A percentile compares a stretch with the other conserved stretches of the same genome.
Conservation (phyloP, 2,113 vertebrate genomes). For the Cyphomyrus plagiostoma region DNA sequence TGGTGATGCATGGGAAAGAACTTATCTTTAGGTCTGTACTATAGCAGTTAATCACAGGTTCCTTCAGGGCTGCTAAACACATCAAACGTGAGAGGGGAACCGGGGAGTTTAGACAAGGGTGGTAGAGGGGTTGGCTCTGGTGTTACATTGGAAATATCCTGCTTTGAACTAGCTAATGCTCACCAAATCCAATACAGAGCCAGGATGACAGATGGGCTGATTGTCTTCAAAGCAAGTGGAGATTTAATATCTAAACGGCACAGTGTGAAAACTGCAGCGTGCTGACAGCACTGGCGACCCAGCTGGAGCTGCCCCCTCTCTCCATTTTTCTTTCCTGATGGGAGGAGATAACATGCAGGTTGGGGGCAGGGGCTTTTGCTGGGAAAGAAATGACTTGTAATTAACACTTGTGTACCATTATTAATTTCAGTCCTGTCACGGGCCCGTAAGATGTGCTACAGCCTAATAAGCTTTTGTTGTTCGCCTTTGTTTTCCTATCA, state of each 20-base stretch:
- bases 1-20: background rate
- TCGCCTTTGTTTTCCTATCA: background rate
- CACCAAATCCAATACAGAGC: slow-evolving; percentile 40
- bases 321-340: slow-evolving; percentile 33
- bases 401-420: slow-evolving; percentile 47
- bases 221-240: slow-evolving; percentile 48
- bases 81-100: background rate
- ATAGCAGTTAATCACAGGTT: background rate
- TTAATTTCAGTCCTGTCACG: slow-evolving; percentile 33
- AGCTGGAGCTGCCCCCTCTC: slow-evolving; percentile 44
- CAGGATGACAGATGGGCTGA: slow-evolving; percentile 48
- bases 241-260: slow-evolving; percentile 55
- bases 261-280: slow-evolving; percentile 38
- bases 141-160: slow-evolving; percentile 40
- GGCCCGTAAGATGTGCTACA: slow-evolving; percentile 30
- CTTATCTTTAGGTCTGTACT: slow-evolving; percentile 16
- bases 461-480: background rate
- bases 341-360: slow-evolving; percentile 29
- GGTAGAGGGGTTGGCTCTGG: slow-evolving; percentile 6
- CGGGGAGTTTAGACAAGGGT: background rate
- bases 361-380: slow-evolving; percentile 36
- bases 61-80: background rate
- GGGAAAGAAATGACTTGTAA: slow-evolving; percentile 36
- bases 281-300: slow-evolving; percentile 47
- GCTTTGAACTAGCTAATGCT: slow-evolving; percentile 35